Base-by-base conservation (phyloP, 1,140 invertebrate genomes). In the Leucophenga varia region DNA sequence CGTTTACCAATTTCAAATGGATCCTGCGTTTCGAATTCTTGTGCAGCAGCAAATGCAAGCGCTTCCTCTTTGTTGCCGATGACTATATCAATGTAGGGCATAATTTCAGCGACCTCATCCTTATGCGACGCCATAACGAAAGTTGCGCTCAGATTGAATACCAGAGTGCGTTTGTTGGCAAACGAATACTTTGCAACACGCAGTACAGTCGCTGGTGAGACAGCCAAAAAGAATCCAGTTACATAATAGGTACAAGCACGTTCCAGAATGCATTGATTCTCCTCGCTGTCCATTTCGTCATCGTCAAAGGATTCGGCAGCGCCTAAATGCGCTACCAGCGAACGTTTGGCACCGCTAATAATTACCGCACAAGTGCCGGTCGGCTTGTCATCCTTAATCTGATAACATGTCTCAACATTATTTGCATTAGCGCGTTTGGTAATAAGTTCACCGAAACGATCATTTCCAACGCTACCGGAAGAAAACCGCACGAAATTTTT, bases 401-500 rank as follows among this genome's bases (percentile, higher is more conserved):
- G 90, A 73, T 97, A 98, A 14, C 82, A 78, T 2, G 91, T 88
- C 67, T 88, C 85, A 1, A 99, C 87, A 18, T 95, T 94, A 59
- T 88, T 87, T 22, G 83, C 81, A 13, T 77, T 78, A 0, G 94
- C 91, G 75, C 86, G 86, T 37, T 92, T 81, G 61, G 85, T 82
- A 36, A 99, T 79, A 49, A 91, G 96, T 54, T 89, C 80, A 1
- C 93, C 90, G 68, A 89, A 97, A 43, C 92, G 84, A 69, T 99
- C 97, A 50, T 85, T 83, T 1, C 94, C 95, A n/a, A 98, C 90
- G 64, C 90, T 93, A 1, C 97, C 97, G 76, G n/a, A 96, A 90
- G 75, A 92, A 98, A 4, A 86, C 85, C n/a, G 86, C 79, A 0
- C 89, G 77, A 38, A 86, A 84, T 2, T 91, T 89, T 55, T 84